These are phyloP conservation scores for Dipodomys spectabilis DNA, from an alignment of 2,113 vertebrate genomes.

Conservation along the genomic window DNA sequence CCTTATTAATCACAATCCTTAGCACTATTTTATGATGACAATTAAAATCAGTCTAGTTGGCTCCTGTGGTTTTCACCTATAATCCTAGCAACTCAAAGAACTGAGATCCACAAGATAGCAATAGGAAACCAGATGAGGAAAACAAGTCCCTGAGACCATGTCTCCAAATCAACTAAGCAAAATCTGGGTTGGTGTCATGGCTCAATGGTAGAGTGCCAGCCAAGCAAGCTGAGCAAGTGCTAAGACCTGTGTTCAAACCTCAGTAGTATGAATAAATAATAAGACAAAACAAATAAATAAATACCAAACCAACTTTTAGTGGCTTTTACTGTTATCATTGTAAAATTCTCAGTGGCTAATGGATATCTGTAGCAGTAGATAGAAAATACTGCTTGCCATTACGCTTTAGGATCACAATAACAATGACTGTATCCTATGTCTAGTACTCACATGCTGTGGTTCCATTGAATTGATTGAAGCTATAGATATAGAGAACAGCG, in stretches of 20 bases:
- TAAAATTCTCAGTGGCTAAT: not conserved
- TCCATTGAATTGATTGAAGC: not conserved
- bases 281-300: not conserved
- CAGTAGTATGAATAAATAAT: too few relatives aligned
- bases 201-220: too few relatives aligned
- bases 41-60: too few relatives aligned
- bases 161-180: too few relatives aligned
- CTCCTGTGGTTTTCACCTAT: too few relatives aligned
- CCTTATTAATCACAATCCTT: not conserved
- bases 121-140: too few relatives aligned
- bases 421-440: not conserved
- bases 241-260: too few relatives aligned
- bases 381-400: conserved; percentile 10
- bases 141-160: too few relatives aligned
- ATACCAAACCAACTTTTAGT: not conserved
- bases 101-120: too few relatives aligned
- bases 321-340: not conserved
- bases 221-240: too few relatives aligned
- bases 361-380: not conserved
- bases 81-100: not conserved
- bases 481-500: not conserved
- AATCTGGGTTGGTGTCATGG: too few relatives aligned
- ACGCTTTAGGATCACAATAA: not conserved
- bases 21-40: not conserved
- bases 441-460: not conserved